Base-by-base conservation (phyloP, 2,113 vertebrate genomes). In the Gymnogyps californianus region DNA sequence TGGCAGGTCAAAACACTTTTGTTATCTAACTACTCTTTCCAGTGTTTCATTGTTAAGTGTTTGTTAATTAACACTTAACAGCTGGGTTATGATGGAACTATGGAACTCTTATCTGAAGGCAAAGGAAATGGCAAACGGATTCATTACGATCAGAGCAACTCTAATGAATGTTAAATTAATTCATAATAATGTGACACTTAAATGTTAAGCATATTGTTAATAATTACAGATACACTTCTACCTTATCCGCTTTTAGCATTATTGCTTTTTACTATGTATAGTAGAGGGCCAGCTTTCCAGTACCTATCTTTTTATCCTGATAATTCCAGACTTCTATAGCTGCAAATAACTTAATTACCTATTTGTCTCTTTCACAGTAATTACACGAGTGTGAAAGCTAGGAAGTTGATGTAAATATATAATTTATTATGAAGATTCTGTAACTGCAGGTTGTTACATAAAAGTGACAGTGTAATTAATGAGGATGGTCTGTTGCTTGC, bases 81-180 rank as follows among this genome's bases (percentile, higher is more conserved):
- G 83, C 88, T 87, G 76, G 88, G 75, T 93, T 92, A 62, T 61
- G 89, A 58, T 76, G 71, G 74, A 96, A 87, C 87, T 89, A 54
- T 20, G 15, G 80, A 79, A 96, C 59, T 24, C 86, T 90, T 93
- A 95, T 95, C 86, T 93, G 88, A 93, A 97, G 83, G 92, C 90
- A 67, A 89, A 57, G 79, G 88, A 69, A 72, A 85, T 96, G 97
- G 58, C 76, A 64, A 92, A 79, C 0, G 16, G 74, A 89, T 97
- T 95, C n/a, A 92, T 96, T 96, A 97, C 64, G 57, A 87, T 96
- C 67, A 81, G 57, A 91, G 90, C 69, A 69, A 46, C 72, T 62
- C 52, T 96, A 96, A 97, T 95, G 94, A 89, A 93, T 96, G 74
- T 88, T 79, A 95, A 95, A 95, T 92, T 86, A 95, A 97, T 97